Conservation (phyloP, 2,797 vertebrate genomes). For the Ibycter americanus region DNA sequence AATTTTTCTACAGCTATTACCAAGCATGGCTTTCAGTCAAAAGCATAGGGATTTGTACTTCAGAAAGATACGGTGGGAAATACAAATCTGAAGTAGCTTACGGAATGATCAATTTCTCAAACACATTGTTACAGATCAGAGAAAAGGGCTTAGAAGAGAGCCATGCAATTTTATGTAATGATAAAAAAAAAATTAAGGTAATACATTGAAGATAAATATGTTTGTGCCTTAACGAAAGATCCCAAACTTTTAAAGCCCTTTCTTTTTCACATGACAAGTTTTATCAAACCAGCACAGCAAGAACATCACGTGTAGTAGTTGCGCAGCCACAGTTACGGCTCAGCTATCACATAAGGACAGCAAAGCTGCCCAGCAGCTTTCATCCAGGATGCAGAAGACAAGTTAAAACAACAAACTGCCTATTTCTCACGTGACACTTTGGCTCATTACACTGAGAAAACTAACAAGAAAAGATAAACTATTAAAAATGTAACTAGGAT, state of each 20-base stretch:
- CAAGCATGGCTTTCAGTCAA: background rate
- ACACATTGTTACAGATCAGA: fast-evolving
- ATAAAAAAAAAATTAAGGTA: background rate
- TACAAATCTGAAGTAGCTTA: background rate
- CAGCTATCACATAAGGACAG: background rate
- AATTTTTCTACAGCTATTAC: background rate
- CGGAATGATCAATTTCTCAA: background rate
- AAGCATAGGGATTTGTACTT: background rate
- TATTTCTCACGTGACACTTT: background rate
- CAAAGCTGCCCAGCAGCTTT: background rate
- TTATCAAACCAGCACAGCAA: background rate
- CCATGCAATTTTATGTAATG: background rate
- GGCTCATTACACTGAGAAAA: background rate
- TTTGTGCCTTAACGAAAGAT: background rate
- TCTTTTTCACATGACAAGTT: background rate
- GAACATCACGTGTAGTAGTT: background rate
- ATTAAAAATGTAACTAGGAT: background rate
- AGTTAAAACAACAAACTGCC: background rate
- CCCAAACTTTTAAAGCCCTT: background rate
- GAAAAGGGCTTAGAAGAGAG: background rate
- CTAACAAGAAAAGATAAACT: background rate
- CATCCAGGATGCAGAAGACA: background rate
- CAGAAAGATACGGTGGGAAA: background rate
- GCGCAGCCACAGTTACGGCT: background rate
- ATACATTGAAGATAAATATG: background rate